Percentiles rank a stretch among this genome's conserved stretches.
Evolutionary conservation across 2,797 vertebrate species (phyloP).

Genomic region (Cuniculus paca): DNA sequence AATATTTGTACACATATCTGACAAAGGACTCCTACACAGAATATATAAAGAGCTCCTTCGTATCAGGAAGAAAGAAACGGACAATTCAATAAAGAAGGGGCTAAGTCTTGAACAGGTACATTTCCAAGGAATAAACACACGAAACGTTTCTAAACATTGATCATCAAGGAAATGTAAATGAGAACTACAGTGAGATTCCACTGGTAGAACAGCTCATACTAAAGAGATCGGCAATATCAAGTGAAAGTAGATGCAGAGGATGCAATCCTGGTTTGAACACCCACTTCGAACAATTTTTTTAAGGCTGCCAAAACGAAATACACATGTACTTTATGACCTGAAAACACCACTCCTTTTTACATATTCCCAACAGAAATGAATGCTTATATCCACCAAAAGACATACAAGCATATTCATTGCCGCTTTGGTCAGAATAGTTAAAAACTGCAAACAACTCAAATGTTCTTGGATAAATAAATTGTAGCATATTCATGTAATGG

Average conservation of each 20-base stretch:
- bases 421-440: not conserved
- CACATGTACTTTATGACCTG: not conserved
- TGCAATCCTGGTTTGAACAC: not conserved
- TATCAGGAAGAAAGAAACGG: not conserved
- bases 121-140: slow-evolving; percentile 30
- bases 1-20: not conserved
- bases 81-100: not conserved
- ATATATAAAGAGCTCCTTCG: not conserved
- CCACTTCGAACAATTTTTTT: slow-evolving; percentile 9
- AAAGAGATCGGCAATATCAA: not conserved
- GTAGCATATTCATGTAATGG: not conserved
- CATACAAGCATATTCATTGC: not conserved
- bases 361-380: not conserved
- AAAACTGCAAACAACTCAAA: slow-evolving; percentile 7
- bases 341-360: not conserved
- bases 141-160: not conserved
- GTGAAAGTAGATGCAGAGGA: not conserved
- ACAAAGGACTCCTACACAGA: not conserved
- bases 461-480: not conserved
- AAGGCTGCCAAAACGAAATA: not conserved
- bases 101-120: not conserved
- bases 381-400: not conserved
- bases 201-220: not conserved
- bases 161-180: slow-evolving; percentile 30
- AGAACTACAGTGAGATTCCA: not conserved